Evolutionary conservation across 2,113 vertebrate species (phyloP).

Genomic region (Rhea americana): DNA sequence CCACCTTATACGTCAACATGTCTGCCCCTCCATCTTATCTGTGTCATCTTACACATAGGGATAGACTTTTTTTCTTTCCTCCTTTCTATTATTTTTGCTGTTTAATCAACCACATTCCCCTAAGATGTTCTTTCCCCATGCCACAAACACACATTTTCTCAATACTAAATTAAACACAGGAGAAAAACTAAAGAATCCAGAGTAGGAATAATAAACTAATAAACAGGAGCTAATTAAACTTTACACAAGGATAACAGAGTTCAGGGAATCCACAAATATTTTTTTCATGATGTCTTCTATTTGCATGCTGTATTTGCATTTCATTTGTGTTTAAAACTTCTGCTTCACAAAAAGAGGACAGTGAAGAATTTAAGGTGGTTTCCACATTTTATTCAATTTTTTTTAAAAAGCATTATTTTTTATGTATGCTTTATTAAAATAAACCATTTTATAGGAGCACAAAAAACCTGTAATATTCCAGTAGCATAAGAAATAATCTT

Average conservation of each 20-base stretch:
- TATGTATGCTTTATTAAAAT: neutral
- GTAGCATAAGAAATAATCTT: neutral
- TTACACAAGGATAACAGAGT: neutral
- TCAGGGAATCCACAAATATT: neutral
- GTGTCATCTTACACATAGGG: neutral
- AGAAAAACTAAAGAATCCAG: neutral
- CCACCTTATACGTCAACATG: neutral
- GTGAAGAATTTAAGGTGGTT: neutral
- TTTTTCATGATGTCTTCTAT: neutral
- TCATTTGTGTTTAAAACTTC: neutral
- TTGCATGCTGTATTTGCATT: neutral
- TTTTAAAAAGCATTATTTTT: neutral
- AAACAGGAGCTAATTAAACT: neutral
- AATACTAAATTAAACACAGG: neutral
- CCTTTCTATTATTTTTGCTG: neutral
- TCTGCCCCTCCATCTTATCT: neutral
- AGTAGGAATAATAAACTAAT: neutral
- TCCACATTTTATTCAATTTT: neutral
- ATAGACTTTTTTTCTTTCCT: neutral
- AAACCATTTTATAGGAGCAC: neutral
- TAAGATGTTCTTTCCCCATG: neutral
- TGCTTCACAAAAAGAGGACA: neutral
- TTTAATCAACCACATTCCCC: neutral
- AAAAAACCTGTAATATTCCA: neutral
- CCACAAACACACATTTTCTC: neutral